These are phyloP conservation scores for Hypselothyrea guttata DNA, from an alignment of 2,888 invertebrate species.

Conservation along the genomic window DNA sequence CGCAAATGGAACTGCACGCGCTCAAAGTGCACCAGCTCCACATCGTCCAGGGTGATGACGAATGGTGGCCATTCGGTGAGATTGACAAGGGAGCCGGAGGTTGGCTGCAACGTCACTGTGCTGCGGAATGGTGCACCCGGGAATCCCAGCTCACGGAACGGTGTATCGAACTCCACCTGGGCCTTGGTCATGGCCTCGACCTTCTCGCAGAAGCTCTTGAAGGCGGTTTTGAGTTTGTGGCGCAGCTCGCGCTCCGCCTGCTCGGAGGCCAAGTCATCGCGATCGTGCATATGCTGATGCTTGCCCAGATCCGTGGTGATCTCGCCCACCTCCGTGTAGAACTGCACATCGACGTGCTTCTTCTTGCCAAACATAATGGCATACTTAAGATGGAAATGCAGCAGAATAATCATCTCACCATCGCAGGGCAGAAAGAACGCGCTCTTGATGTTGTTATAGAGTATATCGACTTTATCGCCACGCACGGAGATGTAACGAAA, in stretches of 20 bases:
- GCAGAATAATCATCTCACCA: slow-evolving; percentile 99
- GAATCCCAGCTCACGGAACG: slow-evolving; percentile 98
- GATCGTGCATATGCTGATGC: slow-evolving; percentile 99
- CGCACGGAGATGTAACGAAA: slow-evolving; percentile 99
- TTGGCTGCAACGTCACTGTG: slow-evolving; percentile 97
- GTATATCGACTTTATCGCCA: slow-evolving; percentile 99
- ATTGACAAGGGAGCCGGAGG: slow-evolving; percentile 98
- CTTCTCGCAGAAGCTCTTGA: slow-evolving; percentile 99
- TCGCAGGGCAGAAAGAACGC: slow-evolving; percentile 99
- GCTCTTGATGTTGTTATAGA: slow-evolving; percentile 99
- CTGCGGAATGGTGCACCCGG: slow-evolving; percentile 98
- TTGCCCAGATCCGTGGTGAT: slow-evolving; percentile 99
- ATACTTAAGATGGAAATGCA: slow-evolving; percentile 99
- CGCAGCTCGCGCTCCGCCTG: slow-evolving; percentile 98
- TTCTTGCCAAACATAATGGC: slow-evolving; percentile 99
- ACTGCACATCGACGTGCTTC: slow-evolving; percentile 99
- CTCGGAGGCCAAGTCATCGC: slow-evolving; percentile 99
- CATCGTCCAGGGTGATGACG: slow-evolving; percentile 98
- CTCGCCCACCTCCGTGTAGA: slow-evolving; percentile 99
- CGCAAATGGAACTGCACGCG: slow-evolving; percentile 99
- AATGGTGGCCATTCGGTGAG: slow-evolving; percentile 99
- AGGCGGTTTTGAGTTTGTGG: slow-evolving; percentile 98
- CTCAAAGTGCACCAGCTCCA: slow-evolving; percentile 99
- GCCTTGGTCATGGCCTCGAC: slow-evolving; percentile 97
- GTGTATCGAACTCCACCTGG: slow-evolving; percentile 98